Evolutionary conservation across 2,888 invertebrate genomes (phyloP).

Genomic region (Drosophila barbarae): DNA sequence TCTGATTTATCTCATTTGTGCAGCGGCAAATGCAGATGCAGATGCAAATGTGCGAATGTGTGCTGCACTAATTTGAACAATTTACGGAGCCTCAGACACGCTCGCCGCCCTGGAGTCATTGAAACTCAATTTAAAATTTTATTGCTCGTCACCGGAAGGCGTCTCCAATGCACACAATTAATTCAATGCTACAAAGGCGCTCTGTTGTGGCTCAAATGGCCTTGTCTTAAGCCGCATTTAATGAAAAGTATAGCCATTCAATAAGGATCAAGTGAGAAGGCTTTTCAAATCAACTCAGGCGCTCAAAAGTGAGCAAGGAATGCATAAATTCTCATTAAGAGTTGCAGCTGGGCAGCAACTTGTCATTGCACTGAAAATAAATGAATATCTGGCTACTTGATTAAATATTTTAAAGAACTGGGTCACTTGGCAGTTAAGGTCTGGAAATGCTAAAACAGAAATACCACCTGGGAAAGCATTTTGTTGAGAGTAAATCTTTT

Average conservation of each 20-base stretch:
- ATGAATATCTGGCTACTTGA: not conserved
- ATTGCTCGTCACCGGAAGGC: conserved; percentile 16
- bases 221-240: conserved; percentile 5
- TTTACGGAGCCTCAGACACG: conserved; percentile 4
- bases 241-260: conserved; percentile 23
- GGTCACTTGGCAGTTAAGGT: not conserved
- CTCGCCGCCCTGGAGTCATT: conserved; percentile 16
- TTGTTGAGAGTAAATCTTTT: not conserved
- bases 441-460: not conserved
- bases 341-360: not conserved
- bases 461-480: not conserved
- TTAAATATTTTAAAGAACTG: not conserved
- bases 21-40: conserved; percentile 17
- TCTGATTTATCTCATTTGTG: conserved; percentile 38
- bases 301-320: conserved; percentile 5
- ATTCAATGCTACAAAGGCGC: conserved; percentile 8
- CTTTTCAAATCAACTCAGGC: conserved; percentile 24
- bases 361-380: not conserved
- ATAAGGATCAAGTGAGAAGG: conserved; percentile 8
- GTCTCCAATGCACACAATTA: conserved; percentile 33
- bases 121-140: conserved; percentile 31
- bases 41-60: conserved; percentile 22
- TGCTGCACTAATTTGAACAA: conserved; percentile 27
- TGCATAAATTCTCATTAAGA: conserved; percentile 13
- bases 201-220: conserved; percentile 4